phyloP scores from a whole-genome alignment of 2,113 vertebrate species.

The Nematolebias whitei region DNA sequence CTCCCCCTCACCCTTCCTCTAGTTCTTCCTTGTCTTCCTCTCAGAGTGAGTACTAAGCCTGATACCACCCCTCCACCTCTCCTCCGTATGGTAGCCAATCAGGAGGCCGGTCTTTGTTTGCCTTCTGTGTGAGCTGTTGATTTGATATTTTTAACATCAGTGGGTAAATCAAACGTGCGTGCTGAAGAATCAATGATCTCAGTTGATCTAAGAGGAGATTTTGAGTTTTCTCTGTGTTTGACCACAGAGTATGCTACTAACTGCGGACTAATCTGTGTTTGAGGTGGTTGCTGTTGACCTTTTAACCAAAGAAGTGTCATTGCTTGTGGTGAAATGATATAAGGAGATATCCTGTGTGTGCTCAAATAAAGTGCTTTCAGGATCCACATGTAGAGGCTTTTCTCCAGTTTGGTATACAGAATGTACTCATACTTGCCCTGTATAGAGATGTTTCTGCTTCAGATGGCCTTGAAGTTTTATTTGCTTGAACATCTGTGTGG shows the following conservation, averaged over 20 bases:
- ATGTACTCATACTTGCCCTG: background rate
- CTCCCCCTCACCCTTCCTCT: slow-evolving; percentile 65
- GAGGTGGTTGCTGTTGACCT: slow-evolving; percentile 2
- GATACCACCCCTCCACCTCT: background rate
- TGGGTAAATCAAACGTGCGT: background rate
- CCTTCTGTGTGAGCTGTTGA: slow-evolving; percentile 1
- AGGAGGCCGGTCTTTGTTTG: no score
- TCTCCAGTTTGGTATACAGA: background rate
- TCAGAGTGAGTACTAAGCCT: slow-evolving; percentile 82
- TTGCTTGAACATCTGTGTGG: background rate
- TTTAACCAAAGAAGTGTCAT: background rate
- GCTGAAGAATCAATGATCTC: background rate
- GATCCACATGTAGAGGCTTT: background rate
- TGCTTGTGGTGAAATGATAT: background rate
- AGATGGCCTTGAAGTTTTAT: fast-evolving
- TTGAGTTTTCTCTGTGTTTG: background rate
- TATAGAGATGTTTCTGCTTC: background rate
- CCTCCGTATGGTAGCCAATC: background rate
- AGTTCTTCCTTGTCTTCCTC: slow-evolving; percentile 66
- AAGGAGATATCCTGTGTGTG: background rate
- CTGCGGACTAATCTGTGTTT: background rate
- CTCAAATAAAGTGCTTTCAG: background rate
- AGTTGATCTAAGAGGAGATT: background rate
- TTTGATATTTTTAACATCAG: background rate
- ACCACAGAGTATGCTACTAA: background rate